These are phyloP conservation scores for Pemphigus obesinymphae DNA, from an alignment of 1,140 invertebrate genomes.

Conservation along the genomic window DNA sequence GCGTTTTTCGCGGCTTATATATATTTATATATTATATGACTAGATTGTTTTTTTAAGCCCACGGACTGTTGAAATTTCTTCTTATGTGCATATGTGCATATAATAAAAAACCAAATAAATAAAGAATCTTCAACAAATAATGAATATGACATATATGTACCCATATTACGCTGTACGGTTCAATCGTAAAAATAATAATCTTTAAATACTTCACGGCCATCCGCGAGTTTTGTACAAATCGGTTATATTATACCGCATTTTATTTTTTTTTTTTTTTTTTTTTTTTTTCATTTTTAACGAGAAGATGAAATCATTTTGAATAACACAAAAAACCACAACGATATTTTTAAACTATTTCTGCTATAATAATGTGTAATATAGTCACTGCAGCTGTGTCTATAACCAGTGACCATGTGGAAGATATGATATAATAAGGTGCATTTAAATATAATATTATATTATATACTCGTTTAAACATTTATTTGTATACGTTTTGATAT, in stretches of 20 bases:
- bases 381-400: too few relatives aligned
- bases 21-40: too few relatives aligned
- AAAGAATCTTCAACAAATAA: not conserved
- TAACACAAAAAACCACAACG: not conserved
- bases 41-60: not conserved
- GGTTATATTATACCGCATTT: too few relatives aligned
- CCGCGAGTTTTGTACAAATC: not conserved
- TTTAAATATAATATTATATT: too few relatives aligned
- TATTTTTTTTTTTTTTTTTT: too few relatives aligned
- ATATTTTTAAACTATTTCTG: not conserved
- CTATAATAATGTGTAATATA: not conserved
- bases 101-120: not conserved
- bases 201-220: not conserved
- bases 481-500: too few relatives aligned
- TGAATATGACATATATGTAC: too few relatives aligned
- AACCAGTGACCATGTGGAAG: not conserved
- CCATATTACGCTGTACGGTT: not conserved
- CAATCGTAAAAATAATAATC: not conserved
- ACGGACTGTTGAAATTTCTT: not conserved
- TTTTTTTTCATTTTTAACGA: not conserved
- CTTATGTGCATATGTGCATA: too few relatives aligned
- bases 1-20: not conserved
- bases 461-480: too few relatives aligned
- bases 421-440: not conserved
- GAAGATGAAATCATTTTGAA: not conserved